These are phyloP conservation scores for Luffia ferchaultella DNA, from an alignment of 2,888 invertebrate genomes.

Conservation along the genomic window DNA sequence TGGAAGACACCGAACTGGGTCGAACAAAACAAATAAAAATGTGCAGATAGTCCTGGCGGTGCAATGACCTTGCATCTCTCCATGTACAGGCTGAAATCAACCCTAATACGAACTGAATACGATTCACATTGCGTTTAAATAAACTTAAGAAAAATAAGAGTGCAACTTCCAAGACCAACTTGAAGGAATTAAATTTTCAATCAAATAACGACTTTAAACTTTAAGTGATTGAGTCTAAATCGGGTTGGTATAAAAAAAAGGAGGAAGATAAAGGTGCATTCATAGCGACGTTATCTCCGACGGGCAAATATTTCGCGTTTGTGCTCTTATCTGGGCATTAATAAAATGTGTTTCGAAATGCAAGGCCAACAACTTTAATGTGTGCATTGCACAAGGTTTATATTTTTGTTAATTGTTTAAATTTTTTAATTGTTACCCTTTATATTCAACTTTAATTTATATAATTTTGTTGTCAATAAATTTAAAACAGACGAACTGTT, in stretches of 20 bases:
- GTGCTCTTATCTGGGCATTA: slow-evolving; percentile 44
- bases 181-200: slow-evolving; percentile 32
- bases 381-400: neutral
- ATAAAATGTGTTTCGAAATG: slow-evolving; percentile 32
- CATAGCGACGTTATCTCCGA: slow-evolving; percentile 44
- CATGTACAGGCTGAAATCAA: slow-evolving; percentile 21
- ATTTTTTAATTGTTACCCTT: neutral
- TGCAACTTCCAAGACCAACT: slow-evolving; percentile 57
- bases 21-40: slow-evolving; percentile 63
- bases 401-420: too few relatives aligned
- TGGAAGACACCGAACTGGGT: slow-evolving; percentile 54
- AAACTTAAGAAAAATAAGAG: slow-evolving; percentile 51
- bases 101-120: slow-evolving; percentile 25
- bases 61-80: slow-evolving; percentile 59
- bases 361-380: neutral
- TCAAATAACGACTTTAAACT: slow-evolving; percentile 27
- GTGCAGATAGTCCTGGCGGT: slow-evolving; percentile 49
- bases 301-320: slow-evolving; percentile 55
- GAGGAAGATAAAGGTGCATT: slow-evolving; percentile 52
- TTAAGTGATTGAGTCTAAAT: slow-evolving; percentile 10
- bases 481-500: too few relatives aligned
- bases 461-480: too few relatives aligned
- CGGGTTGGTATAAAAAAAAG: neutral
- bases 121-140: slow-evolving; percentile 28
- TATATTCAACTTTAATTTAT: neutral